Percentiles rank a stretch among this genome's conserved stretches.
Evolutionary conservation across 2,113 vertebrate species (phyloP).

Genomic region (Notarius quadriscutis): DNA sequence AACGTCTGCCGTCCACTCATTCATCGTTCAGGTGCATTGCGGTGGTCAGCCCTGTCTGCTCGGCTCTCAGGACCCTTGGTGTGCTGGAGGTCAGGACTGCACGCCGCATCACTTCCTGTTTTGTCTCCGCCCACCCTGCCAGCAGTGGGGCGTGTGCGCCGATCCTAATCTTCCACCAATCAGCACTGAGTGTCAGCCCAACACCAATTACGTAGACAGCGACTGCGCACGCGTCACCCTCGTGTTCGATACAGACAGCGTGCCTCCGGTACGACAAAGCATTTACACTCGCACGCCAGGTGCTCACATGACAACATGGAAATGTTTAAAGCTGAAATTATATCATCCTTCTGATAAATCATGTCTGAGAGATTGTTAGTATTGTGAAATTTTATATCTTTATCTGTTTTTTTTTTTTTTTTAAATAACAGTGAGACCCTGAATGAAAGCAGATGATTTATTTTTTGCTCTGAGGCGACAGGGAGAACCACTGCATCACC

Average conservation of each 20-base stretch:
- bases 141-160: constrained; percentile 86
- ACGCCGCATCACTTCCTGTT: constrained; percentile 75
- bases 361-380: neutral
- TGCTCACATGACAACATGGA: neutral
- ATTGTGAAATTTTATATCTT: neutral
- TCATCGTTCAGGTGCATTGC: constrained; percentile 80
- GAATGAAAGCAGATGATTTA: neutral
- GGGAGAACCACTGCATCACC: no score
- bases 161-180: constrained; percentile 67
- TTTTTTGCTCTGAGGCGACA: neutral
- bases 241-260: constrained; percentile 82
- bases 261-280: constrained; percentile 80
- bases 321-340: neutral
- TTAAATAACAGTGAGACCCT: neutral
- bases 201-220: constrained; percentile 81
- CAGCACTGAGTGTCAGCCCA: constrained; percentile 81
- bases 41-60: constrained; percentile 85
- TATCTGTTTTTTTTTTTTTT: neutral
- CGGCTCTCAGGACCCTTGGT: constrained; percentile 62
- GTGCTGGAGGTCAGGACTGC: constrained; percentile 81
- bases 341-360: neutral
- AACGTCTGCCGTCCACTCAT: neutral
- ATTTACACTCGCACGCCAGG: neutral
- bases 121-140: constrained; percentile 85
- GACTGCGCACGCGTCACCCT: constrained; percentile 90